Percentiles rank a stretch among this genome's conserved stretches.
Conservation (phyloP, 2,797 vertebrate species). For the Chelon labrosus region DNA sequence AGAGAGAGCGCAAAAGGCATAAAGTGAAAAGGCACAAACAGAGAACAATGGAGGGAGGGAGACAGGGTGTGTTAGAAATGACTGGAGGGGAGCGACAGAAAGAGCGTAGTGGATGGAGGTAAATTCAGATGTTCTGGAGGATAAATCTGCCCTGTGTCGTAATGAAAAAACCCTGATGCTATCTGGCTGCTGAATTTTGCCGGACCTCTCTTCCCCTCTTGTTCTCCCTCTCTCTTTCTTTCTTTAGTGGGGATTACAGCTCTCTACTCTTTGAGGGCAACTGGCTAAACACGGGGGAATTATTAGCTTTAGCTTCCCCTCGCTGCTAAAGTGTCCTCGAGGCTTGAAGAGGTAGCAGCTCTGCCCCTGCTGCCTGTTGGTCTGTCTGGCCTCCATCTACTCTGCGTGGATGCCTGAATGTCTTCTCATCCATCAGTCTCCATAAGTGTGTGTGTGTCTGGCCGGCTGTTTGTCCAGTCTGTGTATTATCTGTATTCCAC, state of each 20-base stretch:
- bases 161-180: conserved; percentile 67
- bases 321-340: conserved; percentile 58
- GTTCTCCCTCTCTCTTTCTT: neutral
- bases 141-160: conserved; percentile 68
- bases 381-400: conserved; percentile 33
- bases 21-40: conserved; percentile 34
- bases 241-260: conserved; percentile 26
- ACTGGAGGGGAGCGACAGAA: conserved; percentile 62
- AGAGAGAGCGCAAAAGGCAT: conserved; percentile 16
- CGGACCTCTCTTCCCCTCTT: conserved; percentile 14
- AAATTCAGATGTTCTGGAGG: conserved; percentile 73
- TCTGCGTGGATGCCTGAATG: conserved; percentile 25
- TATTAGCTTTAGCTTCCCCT: conserved; percentile 61
- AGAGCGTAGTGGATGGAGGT: conserved; percentile 48
- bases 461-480: conserved; percentile 58
- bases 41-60: conserved; percentile 39
- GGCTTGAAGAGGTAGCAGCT: conserved; percentile 43
- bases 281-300: conserved; percentile 54
- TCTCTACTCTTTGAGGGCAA: conserved; percentile 57
- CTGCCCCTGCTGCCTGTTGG: conserved; percentile 20
- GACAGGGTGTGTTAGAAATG: conserved; percentile 67
- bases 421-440: conserved; percentile 39
- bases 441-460: conserved; percentile 24
- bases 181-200: conserved; percentile 60
- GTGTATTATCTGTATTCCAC: conserved; percentile 58